Base-by-base conservation (phyloP, 2,113 vertebrate genomes). In the Pycnonotus jocosus region DNA sequence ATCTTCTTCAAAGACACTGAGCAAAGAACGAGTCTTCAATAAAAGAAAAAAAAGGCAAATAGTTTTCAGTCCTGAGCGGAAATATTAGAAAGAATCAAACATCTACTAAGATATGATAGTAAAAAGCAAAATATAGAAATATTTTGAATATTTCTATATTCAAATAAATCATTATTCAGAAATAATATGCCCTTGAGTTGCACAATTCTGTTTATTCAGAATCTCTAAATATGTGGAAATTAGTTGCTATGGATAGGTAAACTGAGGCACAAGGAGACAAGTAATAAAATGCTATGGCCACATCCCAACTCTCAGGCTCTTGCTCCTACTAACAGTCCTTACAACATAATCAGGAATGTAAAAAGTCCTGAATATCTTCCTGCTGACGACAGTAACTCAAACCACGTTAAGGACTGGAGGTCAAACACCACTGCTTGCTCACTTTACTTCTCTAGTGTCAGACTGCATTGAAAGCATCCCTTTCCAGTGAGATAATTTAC, bases 1-100 rank as follows among this genome's bases (percentile, higher is more conserved):
- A 99, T 99, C 99, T 95, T 99, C 99, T 90, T 99, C 99, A 97
- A 99, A 99, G 12, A 99, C 99, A 44, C 99, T 99, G 90, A 99
- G 98, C 96, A 99, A 95, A 62, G 99, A 99, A 37, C 99, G 99
- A 61, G 99, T 99, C 99, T 99, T 97, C 27, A 48, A 82, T 2
- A 53, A 94, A 92, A 97, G 38, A 62, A 81, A 90, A 89, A 93
- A 81, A 82, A 85, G 69, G 12, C 17, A 50, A 69, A 71, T 2
- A 0, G 15, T 25, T 90, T 88, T 97, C 27, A 88, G 37, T 90
- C 21, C 11, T 3, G 9, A 42, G 54, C 10, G 7, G 51, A 94
- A 90, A 61, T 57, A 74, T 22, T 13, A 17, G 35, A 69, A 84
- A 86, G 4, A 78, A 60, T 8, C 17, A 80, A 82, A 42, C 1